Conservation (phyloP, 2,888 invertebrate species). For the Lasioglossum morio region DNA sequence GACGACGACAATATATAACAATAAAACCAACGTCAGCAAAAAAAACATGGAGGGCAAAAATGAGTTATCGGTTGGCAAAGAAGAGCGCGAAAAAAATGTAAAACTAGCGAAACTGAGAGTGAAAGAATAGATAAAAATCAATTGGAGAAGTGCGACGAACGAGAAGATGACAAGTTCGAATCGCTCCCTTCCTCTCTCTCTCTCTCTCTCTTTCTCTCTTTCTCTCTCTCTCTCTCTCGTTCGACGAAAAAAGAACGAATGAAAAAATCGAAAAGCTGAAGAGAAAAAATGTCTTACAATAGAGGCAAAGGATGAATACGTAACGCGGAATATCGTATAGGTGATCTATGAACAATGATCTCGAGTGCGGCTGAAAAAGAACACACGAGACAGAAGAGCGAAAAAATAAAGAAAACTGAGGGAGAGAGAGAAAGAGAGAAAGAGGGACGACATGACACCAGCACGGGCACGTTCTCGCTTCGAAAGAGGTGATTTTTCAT, state of each 20-base stretch:
- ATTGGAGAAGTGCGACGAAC: not conserved
- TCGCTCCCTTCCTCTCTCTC: not conserved
- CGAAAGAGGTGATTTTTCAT: constrained; percentile 54
- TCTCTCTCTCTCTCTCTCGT: not conserved
- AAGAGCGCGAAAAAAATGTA: not conserved
- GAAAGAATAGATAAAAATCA: not conserved
- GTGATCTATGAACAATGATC: constrained; percentile 35
- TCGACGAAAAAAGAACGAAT: not conserved
- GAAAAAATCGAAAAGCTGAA: not conserved
- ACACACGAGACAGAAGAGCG: not conserved
- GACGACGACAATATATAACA: not conserved
- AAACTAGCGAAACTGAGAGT: not conserved
- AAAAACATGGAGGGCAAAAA: not conserved
- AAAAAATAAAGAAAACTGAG: not conserved
- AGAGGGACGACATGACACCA: constrained; percentile 10
- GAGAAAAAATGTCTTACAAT: not conserved
- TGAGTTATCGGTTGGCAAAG: not conserved
- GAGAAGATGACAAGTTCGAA: not conserved
- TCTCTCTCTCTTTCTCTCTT: too few relatives aligned
- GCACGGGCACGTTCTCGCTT: constrained; percentile 18
- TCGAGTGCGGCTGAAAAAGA: constrained; percentile 8
- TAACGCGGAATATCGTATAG: not conserved
- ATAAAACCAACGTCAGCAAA: constrained; percentile 4
- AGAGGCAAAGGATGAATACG: not conserved
- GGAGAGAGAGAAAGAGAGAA: constrained; percentile 4